Conservation (phyloP, 2,888 invertebrate species). For the Dolomedes plantarius region DNA sequence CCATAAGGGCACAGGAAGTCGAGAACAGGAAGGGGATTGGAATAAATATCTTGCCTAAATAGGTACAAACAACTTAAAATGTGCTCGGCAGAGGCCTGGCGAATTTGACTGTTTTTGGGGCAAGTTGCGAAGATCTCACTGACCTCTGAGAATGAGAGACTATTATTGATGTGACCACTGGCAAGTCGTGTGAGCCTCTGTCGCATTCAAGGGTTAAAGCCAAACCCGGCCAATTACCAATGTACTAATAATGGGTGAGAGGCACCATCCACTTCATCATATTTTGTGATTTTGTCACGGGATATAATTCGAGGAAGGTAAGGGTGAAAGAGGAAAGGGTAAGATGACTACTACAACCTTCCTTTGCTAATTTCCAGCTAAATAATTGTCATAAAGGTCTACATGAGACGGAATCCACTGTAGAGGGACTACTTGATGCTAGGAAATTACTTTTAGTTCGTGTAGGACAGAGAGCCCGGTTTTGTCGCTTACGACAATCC, state of each 20-base stretch:
- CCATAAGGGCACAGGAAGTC: too few species aligned
- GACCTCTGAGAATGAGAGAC: neutral
- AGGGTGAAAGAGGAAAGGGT: neutral
- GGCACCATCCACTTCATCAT: neutral
- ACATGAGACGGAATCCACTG: neutral
- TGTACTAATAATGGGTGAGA: neutral
- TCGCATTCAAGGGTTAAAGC: neutral
- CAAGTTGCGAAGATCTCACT: neutral
- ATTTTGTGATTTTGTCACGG: neutral
- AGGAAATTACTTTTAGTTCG: neutral
- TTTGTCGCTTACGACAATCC: neutral
- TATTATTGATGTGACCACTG: neutral
- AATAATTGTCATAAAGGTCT: neutral
- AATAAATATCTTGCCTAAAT: too few species aligned
- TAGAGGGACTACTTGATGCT: neutral
- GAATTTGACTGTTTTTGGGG: slow-evolving; percentile 10
- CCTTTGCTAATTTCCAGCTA: neutral
- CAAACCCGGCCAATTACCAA: neutral
- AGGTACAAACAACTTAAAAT: neutral
- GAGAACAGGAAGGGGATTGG: too few species aligned
- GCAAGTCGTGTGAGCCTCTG: neutral
- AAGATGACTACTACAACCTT: neutral
- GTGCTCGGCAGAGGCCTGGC: neutral
- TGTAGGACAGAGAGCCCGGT: neutral
- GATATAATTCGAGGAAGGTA: neutral